Evolutionary conservation across 2,797 vertebrate genomes (phyloP).

Genomic region (Chaetodon trifasciatus): DNA sequence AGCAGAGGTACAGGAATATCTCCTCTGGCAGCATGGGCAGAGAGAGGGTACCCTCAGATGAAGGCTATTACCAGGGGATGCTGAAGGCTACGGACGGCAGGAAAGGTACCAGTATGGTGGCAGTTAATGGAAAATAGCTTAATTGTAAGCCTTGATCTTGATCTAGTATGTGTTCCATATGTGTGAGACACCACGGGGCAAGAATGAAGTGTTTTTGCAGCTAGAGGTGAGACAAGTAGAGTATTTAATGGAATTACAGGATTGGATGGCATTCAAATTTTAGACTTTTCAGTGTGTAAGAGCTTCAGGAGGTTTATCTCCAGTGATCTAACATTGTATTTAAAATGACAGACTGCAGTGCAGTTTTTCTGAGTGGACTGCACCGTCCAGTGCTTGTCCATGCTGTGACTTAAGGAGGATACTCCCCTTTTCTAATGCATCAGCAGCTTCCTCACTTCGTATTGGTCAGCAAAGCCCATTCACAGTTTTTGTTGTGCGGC

Average conservation of each 20-base stretch:
- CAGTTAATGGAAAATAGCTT: slow-evolving; percentile 20
- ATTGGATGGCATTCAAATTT: slow-evolving; percentile 11
- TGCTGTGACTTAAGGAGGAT: slow-evolving; percentile 17
- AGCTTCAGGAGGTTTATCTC: background rate
- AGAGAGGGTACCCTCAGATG: slow-evolving; percentile 83
- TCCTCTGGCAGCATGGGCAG: slow-evolving; percentile 80
- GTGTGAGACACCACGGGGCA: slow-evolving; percentile 10
- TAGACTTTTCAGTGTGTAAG: background rate
- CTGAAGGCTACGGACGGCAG: slow-evolving; percentile 86
- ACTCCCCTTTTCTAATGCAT: slow-evolving; percentile 55
- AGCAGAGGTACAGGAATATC: slow-evolving; percentile 82
- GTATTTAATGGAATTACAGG: slow-evolving; percentile 21
- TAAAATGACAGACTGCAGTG: background rate
- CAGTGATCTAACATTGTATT: background rate
- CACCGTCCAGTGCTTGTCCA: slow-evolving; percentile 29
- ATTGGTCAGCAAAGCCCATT: slow-evolving; percentile 67
- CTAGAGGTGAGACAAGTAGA: background rate
- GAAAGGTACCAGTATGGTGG: slow-evolving; percentile 82
- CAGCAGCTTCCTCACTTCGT: slow-evolving; percentile 51
- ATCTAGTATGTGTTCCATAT: slow-evolving; percentile 14
- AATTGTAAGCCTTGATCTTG: slow-evolving; percentile 9
- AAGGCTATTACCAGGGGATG: slow-evolving; percentile 86
- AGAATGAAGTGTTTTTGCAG: slow-evolving; percentile 16
- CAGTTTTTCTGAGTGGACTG: background rate
- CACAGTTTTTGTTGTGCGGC: slow-evolving; percentile 26